phyloP scores from a whole-genome alignment of 1,140 invertebrate genomes.

The Drosophila navojoa region DNA sequence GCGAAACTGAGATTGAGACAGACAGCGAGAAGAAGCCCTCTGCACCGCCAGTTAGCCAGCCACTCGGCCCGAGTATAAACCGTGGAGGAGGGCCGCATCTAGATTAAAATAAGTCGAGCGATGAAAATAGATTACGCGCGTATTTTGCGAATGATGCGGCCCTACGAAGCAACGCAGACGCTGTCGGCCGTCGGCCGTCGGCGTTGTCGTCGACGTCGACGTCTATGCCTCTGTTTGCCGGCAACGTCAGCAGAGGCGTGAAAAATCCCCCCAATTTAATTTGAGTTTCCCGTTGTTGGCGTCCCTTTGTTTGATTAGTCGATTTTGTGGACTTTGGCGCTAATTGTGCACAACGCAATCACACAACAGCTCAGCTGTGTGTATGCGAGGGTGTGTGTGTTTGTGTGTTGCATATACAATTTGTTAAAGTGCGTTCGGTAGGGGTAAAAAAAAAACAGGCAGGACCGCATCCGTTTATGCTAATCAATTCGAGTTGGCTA shows the following conservation, averaged over 20 bases:
- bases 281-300: slow-evolving; percentile 48
- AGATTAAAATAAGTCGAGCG: slow-evolving; percentile 72
- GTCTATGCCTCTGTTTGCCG: slow-evolving; percentile 3
- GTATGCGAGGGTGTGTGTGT: background rate
- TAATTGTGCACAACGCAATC: slow-evolving; percentile 57
- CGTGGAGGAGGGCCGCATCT: slow-evolving; percentile 40
- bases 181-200: slow-evolving; percentile 5
- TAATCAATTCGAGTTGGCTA: slow-evolving; percentile 60
- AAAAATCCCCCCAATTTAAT: slow-evolving; percentile 64
- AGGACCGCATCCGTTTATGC: slow-evolving; percentile 54
- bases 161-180: slow-evolving; percentile 16
- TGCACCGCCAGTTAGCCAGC: background rate
- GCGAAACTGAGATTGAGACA: slow-evolving; percentile 20
- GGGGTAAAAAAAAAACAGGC: slow-evolving; percentile 25
- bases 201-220: slow-evolving; percentile 4
- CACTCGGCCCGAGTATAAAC: background rate
- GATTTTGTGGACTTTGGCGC: slow-evolving; percentile 67
- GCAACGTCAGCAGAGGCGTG: slow-evolving; percentile 50
- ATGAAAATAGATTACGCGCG: slow-evolving; percentile 71
- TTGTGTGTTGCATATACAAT: slow-evolving; percentile 40
- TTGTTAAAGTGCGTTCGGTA: slow-evolving; percentile 26
- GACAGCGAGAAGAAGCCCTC: background rate
- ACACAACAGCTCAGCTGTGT: slow-evolving; percentile 9
- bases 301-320: slow-evolving; percentile 65
- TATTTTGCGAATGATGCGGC: slow-evolving; percentile 61